phyloP scores from a whole-genome alignment of 2,797 vertebrate genomes.

The Manis javanica region DNA sequence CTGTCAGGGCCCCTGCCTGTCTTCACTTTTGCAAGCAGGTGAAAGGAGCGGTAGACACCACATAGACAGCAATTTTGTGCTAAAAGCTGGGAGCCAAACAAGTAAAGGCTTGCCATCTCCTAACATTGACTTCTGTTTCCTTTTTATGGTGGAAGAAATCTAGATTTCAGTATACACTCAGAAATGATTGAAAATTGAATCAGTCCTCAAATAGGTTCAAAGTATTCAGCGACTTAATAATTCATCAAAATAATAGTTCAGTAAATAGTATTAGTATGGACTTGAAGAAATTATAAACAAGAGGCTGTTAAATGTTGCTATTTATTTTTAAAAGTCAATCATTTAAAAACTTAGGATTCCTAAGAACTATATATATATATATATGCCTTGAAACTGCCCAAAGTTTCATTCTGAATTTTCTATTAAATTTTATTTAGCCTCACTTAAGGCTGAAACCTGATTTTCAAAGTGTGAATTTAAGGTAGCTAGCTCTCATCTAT shows the following conservation, averaged over 20 bases:
- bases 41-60: background rate
- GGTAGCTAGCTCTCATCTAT: background rate
- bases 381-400: background rate
- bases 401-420: slow-evolving; percentile 7
- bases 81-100: background rate
- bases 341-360: background rate
- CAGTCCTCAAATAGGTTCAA: background rate
- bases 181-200: background rate
- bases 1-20: background rate
- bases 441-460: background rate
- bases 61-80: background rate
- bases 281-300: background rate
- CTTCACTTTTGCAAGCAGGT: background rate
- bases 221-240: background rate
- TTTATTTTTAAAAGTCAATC: background rate
- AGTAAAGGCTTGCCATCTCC: background rate
- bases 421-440: slow-evolving; percentile 14
- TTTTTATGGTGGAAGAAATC: background rate
- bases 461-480: slow-evolving; percentile 1
- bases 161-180: background rate
- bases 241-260: background rate
- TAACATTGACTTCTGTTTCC: background rate
- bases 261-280: background rate
- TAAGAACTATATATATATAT: background rate
- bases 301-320: background rate